Evolutionary conservation across 2,888 invertebrate species (phyloP), one percentile per base, ranked within the genome.

Genomic region (Acronicta leporina): DNA sequence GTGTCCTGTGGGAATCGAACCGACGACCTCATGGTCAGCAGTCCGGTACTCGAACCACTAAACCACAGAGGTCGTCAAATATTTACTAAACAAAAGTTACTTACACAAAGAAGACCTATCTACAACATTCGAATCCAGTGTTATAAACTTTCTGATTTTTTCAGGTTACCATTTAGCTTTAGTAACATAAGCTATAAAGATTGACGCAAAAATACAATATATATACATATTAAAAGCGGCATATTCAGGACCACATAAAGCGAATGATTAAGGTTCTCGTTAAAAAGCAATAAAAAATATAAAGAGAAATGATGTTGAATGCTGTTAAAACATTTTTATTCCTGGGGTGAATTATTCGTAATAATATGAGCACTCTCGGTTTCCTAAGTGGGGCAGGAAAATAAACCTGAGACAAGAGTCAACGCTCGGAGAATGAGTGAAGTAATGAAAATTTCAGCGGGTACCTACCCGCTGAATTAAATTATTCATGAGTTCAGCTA

Each of bases 381-480:
- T 56, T 49, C 54, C 44, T 56, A 83, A 86, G 73, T 80, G 77
- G 85, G 53, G 73, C 85, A 82, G 75, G 80, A 82, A 82, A 85
- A 84, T 82, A 80, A 79, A 73, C 61, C 56, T 71, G 69, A 75
- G 60, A 68, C 54, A 55, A 47, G 51, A 64, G 68, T 68, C 68
- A 70, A 75, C 64, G 71, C 62, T 68, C 69, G 42, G 58, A 50
- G 55, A 70, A 68, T 55, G 68, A 71, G 75, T 64, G 43, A 66
- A 60, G 59, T 65, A 67, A 68, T 69, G 56, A 59, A 73, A 69
- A 66, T 72, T 78, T 75, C 63, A 75, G 68, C 11, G 59, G 56
- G 46, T 75, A 63, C 58, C 44, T 75, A 65, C 56, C 61, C n/a
- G 62, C 48, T 55, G 52, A 40, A 63, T 61, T 63, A 68, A 52